These are phyloP conservation scores for Lutjanus campechanus DNA, from an alignment of 2,797 vertebrate genomes.

Conservation along the genomic window DNA sequence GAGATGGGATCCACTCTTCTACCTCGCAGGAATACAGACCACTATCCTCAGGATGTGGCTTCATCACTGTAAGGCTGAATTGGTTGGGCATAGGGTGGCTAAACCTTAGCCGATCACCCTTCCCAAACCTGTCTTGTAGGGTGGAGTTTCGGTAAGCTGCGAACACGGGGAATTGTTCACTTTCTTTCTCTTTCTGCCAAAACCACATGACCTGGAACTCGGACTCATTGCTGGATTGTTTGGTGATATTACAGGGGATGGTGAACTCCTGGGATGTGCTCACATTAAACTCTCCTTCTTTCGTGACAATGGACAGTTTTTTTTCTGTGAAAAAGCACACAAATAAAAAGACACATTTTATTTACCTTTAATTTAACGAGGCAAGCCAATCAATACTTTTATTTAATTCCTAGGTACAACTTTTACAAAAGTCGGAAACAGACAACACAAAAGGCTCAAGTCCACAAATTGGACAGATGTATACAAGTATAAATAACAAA, in stretches of 20 bases:
- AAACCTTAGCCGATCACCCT: slow-evolving; percentile 56
- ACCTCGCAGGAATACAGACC: slow-evolving; percentile 89
- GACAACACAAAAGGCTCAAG: not conserved
- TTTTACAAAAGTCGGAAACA: not conserved
- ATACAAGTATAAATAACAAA: not conserved
- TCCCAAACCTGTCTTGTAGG: slow-evolving; percentile 35
- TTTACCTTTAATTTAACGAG: slow-evolving; percentile 4
- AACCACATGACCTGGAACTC: slow-evolving; percentile 78
- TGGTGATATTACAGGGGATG: slow-evolving; percentile 64
- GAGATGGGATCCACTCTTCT: slow-evolving; percentile 87
- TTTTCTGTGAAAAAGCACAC: slow-evolving; percentile 48
- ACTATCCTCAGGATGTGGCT: slow-evolving; percentile 42
- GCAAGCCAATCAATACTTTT: slow-evolving; percentile 2
- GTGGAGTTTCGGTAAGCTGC: slow-evolving; percentile 66
- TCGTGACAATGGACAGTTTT: slow-evolving; percentile 46
- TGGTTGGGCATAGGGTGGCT: slow-evolving; percentile 50
- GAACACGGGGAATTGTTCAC: slow-evolving; percentile 55
- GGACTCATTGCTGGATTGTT: slow-evolving; percentile 58
- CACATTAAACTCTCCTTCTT: slow-evolving; percentile 42
- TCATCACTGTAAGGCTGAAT: slow-evolving; percentile 68
- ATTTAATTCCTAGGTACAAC: not conserved
- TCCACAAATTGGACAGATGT: not conserved
- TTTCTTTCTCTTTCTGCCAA: slow-evolving; percentile 35
- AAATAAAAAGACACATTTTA: not conserved
- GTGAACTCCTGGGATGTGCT: slow-evolving; percentile 52